Evolutionary conservation across 2,888 invertebrate species (phyloP).

Genomic region (Drosophila paramelanica): DNA sequence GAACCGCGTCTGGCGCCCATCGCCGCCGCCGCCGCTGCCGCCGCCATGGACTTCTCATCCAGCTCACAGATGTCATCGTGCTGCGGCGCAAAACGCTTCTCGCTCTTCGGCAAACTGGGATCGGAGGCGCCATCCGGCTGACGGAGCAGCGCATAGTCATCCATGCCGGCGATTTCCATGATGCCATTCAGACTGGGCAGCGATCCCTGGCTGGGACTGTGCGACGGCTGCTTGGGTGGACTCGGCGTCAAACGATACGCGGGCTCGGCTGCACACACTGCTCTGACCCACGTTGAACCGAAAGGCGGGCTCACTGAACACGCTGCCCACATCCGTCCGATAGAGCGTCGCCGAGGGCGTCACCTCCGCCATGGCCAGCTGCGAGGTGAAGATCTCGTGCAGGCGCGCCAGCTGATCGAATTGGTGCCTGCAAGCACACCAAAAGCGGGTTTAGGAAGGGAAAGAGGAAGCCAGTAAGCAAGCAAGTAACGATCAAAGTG

Average conservation of each 20-base stretch:
- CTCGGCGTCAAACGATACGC: conserved; percentile 88
- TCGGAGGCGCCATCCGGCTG: conserved; percentile 97
- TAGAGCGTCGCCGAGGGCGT: conserved; percentile 87
- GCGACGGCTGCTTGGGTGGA: conserved; percentile 84
- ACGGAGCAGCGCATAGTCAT: conserved; percentile 90
- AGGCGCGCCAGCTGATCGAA: conserved; percentile 93
- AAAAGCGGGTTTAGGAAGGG: too few species aligned
- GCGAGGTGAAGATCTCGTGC: conserved; percentile 92
- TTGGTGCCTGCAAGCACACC: conserved; percentile 84
- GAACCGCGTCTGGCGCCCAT: conserved; percentile 77
- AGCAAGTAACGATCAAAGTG: too few species aligned
- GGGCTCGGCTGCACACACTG: conserved; percentile 94
- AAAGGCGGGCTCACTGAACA: conserved; percentile 85
- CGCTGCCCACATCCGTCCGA: conserved; percentile 85
- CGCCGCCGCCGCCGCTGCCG: conserved; percentile 67
- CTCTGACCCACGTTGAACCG: conserved; percentile 87
- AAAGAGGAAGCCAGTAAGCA: neutral
- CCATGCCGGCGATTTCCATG: conserved; percentile 87
- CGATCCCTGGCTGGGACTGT: conserved; percentile 85
- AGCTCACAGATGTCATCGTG: conserved; percentile 83
- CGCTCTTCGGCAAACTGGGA: conserved; percentile 89
- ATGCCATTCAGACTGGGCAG: conserved; percentile 88
- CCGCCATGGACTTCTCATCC: conserved; percentile 81
- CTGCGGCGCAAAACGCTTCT: conserved; percentile 80
- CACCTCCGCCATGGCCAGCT: conserved; percentile 90